Base-by-base conservation (phyloP, 2,888 invertebrate species). In the Sturmia bella region DNA sequence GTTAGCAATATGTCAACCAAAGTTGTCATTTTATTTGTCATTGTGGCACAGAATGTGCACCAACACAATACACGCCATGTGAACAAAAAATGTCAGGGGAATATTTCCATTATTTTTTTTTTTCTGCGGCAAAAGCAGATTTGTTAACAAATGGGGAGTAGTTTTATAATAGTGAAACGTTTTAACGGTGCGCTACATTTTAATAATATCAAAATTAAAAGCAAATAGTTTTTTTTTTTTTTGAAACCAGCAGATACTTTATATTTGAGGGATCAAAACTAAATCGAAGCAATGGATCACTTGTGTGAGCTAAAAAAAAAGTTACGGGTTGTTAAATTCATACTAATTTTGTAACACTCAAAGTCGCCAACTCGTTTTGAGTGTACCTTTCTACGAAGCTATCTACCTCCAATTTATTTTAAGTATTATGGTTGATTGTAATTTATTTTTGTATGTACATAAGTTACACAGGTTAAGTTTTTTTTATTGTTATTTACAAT, bases 1-100 rank as follows among this genome's bases (percentile, higher is more conserved):
- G 84, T 85, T 84, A 84, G 84, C 80, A 84, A 77, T 83, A 75
- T 84, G 84, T 84, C 84, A 83, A 78, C 68, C 77, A 70, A 68
- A 77, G 52, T 80, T 83, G 79, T 83, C 69, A 78, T 84, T 61
- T 84, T 77, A 78, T 82, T 77, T 84, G 78, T 82, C 82, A 82
- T 43, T 27, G 64, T 74, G 32, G 70, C 57, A 74, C 24, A 27
- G 27, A 66, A 32, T 57, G 43, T 59, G 32, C 50, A 48, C 19
- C 24, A 39, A 27, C n/a, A 24, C 13, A 66, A 57, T 32, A 37
- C 39, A n/a, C 66, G 50, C 48, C 41, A 41, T 27, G 32, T 45
- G 48, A 9, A n/a, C n/a, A n/a, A n/a, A 59, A 19, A 48, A 52
- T 57, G 39, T 66, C 54, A 63, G 64, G 64, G 74, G 73, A 63